phyloP scores from a whole-genome alignment of 2,888 invertebrate species.

The Caenorhabditis becei region DNA sequence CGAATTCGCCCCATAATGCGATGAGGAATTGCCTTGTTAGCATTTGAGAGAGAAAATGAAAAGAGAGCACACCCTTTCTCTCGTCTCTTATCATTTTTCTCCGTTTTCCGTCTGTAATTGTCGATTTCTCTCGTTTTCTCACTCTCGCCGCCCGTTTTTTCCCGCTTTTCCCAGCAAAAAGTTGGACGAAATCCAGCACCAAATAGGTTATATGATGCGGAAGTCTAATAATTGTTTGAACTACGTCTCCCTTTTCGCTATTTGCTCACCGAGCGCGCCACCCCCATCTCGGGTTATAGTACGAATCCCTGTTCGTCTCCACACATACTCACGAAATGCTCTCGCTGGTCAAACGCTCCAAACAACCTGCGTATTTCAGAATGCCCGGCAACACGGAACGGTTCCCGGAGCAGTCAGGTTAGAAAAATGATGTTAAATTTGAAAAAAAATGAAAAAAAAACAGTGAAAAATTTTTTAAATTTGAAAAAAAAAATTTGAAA shows the following conservation, averaged over 20 bases:
- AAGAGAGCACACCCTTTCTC: too few relatives aligned
- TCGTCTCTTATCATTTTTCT: constrained; percentile 77
- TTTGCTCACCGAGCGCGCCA: constrained; percentile 69
- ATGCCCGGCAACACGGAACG: constrained; percentile 42
- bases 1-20: too few relatives aligned
- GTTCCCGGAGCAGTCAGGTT: constrained; percentile 27
- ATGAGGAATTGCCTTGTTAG: too few relatives aligned
- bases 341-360: constrained; percentile 44
- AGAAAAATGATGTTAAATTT: background rate
- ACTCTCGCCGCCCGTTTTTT: constrained; percentile 20
- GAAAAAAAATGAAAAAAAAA: too few relatives aligned
- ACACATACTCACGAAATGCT: constrained; percentile 23
- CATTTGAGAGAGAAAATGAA: too few relatives aligned
- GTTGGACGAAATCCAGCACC: constrained; percentile 12
- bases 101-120: constrained; percentile 31
- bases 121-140: constrained; percentile 24
- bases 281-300: constrained; percentile 69
- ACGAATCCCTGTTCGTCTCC: constrained; percentile 21
- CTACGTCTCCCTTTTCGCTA: constrained; percentile 78
- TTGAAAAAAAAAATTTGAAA: too few relatives aligned
- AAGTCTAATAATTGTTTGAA: constrained; percentile 70
- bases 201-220: constrained; percentile 50
- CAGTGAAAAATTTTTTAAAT: too few relatives aligned
- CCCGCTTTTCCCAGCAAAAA: constrained; percentile 20
- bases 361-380: constrained; percentile 55